Percentiles rank a stretch among this genome's conserved stretches.
These are phyloP conservation scores for Malthinus flaveolus DNA, from an alignment of 2,888 invertebrate genomes.

Conservation along the genomic window DNA sequence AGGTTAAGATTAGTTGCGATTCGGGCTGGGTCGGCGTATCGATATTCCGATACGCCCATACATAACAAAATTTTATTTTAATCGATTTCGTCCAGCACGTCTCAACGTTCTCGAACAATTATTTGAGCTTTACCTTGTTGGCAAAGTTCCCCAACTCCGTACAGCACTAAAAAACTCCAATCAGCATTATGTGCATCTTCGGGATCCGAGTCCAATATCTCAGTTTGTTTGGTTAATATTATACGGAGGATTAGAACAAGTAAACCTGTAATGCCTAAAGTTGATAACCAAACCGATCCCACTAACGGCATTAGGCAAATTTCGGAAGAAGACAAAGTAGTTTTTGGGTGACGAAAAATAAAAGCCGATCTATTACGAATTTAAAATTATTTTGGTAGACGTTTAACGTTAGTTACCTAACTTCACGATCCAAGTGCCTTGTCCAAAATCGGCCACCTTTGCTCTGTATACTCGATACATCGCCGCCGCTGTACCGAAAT, in stretches of 20 bases:
- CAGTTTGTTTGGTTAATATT: conserved; percentile 26
- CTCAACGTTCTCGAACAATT: neutral
- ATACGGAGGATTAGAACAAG: conserved; percentile 40
- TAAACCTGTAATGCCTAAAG: conserved; percentile 33
- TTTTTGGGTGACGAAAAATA: conserved; percentile 70
- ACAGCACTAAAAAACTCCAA: conserved; percentile 14
- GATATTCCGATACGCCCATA: too few species aligned
- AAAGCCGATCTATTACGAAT: conserved; percentile 55
- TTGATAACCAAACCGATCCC: conserved; percentile 61
- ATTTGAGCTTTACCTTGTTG: conserved; percentile 44
- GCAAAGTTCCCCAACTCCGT: conserved; percentile 15
- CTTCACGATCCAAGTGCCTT: conserved; percentile 66
- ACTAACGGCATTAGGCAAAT: conserved; percentile 68
- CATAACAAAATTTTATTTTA: too few species aligned
- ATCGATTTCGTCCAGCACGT: too few species aligned
- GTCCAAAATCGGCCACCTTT: conserved; percentile 54
- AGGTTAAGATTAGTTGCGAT: neutral
- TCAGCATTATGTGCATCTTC: neutral
- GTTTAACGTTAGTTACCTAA: conserved; percentile 35
- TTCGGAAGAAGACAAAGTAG: conserved; percentile 60
- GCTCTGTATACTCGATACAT: conserved; percentile 66
- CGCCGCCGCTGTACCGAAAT: conserved; percentile 68
- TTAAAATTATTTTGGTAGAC: neutral
- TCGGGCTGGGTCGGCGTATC: too few species aligned
- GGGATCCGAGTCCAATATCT: neutral